These are phyloP conservation scores for Heliothis peltigera DNA, from an alignment of 2,888 invertebrate species.

Conservation along the genomic window DNA sequence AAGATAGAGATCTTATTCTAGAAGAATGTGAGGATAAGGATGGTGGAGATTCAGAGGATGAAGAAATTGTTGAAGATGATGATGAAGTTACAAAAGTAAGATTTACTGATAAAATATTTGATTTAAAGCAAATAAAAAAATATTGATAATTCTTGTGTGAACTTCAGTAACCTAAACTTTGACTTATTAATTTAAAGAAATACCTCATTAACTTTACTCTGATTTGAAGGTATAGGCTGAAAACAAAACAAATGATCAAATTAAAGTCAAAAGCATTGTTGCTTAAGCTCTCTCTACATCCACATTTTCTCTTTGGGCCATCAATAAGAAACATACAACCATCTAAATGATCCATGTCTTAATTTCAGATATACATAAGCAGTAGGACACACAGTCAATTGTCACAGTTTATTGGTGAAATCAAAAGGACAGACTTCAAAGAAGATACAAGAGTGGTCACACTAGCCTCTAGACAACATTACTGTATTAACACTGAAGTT, in stretches of 20 bases:
- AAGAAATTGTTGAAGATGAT: constrained; percentile 67
- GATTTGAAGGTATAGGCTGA: too few relatives aligned
- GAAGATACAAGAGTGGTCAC: constrained; percentile 93
- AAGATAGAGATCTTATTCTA: constrained; percentile 88
- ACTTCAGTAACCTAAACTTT: too few relatives aligned
- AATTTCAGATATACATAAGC: constrained; percentile 95
- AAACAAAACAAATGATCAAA: too few relatives aligned
- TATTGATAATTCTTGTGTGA: too few relatives aligned
- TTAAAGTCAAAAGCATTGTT: too few relatives aligned
- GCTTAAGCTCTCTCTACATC: too few relatives aligned
- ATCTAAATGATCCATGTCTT: neutral
- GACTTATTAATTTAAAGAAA: too few relatives aligned
- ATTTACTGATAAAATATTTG: neutral
- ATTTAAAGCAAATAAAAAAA: too few relatives aligned
- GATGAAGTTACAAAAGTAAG: constrained; percentile 71
- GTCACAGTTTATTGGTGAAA: constrained; percentile 98
- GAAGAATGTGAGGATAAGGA: constrained; percentile 82
- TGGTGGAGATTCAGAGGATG: constrained; percentile 82
- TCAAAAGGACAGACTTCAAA: constrained; percentile 94
- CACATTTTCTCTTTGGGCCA: too few relatives aligned
- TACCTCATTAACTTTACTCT: too few relatives aligned
- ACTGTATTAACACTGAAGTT: constrained; percentile 96
- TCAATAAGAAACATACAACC: too few relatives aligned
- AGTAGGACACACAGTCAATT: constrained; percentile 99
- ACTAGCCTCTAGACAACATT: constrained; percentile 97